Evolutionary conservation across 2,113 vertebrate species (phyloP), one percentile per base, ranked within the genome.

Genomic region (Pontoporia blainvillei): DNA sequence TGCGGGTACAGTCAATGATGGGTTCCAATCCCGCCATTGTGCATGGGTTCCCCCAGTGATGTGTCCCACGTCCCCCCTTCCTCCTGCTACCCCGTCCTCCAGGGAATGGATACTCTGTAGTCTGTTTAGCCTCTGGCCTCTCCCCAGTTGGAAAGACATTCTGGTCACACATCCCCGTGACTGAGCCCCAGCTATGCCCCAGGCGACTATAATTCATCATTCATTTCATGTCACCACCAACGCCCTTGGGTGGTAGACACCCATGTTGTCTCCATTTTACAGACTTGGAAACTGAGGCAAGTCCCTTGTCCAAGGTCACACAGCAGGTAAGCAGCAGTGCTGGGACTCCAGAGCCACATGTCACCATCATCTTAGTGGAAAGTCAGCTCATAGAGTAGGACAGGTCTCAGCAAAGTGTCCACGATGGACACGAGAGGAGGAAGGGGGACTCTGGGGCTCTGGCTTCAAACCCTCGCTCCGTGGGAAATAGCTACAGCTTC

Each of bases 91-190:
- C 81, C 34, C 1, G 3, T 12, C 44, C 73, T 82, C 59, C 27
- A 3, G 34, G 41, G 69, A 25, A 2, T 0, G 17, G 69, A 41
- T 2, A 0, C 25, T 1, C 49, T 12, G 0, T 6, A 9, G 23
- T 27, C 67, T 8, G 2, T 15, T 8, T 9, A 27, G 41, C 66
- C 12, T 34, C 29, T 0, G 5, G 14, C 11, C 15, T 18, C 18
- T 27, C 36, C 36, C 57, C n/a, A 46, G 17, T 4, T 4, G 27
- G 62, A 21, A 8, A 23, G 34, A 57, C 61, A 20, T 39, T 61
- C 14, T 11, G 8, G 15, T 49, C 5, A 23, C 46, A 18, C 31
- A 62, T 13, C 14, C 2, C 9, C 6, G 18, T 52, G 18, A 17
- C 57, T 4, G 31, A 13, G n/a, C 36, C 17, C 8, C 62, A 29